Evolutionary conservation across 2,113 vertebrate species (phyloP), one percentile per base, ranked within the genome.

Genomic region (Hyperopisus bebe): DNA sequence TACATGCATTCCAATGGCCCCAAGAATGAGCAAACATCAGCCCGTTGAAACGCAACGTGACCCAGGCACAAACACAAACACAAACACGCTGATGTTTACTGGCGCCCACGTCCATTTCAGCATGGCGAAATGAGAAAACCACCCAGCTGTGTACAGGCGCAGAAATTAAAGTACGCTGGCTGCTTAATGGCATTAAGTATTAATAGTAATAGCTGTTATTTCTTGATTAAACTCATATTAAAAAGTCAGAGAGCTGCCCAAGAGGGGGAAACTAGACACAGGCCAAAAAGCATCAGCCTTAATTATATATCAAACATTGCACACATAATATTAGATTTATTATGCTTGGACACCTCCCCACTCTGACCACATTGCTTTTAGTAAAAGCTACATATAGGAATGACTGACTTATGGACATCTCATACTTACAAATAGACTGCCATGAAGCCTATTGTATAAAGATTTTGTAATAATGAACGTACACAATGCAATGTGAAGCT

Each of bases 161-260:
- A 80, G 74, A 80, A 42, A 80, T 80, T 80, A 80, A 80, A 39
- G 27, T 13, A 4, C 35, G 5, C 1, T 80, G 35, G 15, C 35
- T 80, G 31, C 70, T 39, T 77, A 77, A 77, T 77, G 5, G 1
- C 13, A 42, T 80, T 80, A 80, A 19, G 74, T 42, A 80, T 80
- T 80, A 80, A 80, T 80, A 80, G 13, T 42, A 42, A 80, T 80
- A 80, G 35, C 17, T 80, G 31, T 42, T 80, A 80, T 80, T 80
- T 35, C 74, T 80, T 80, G 74, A 80, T 80, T 80, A 80, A 80
- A 80, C 35, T 35, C 17, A 80, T 80, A 80, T 39, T 80, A 80
- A 80, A 80, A 80, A 42, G 74, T 42, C 35, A 39, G 35, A 80
- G 74, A 80, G 35, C 74, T 80, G 74, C 74, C 35, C 17, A 19